phyloP scores from a whole-genome alignment of 1,140 invertebrate species.

The Mycetomoellerius zeteki region DNA sequence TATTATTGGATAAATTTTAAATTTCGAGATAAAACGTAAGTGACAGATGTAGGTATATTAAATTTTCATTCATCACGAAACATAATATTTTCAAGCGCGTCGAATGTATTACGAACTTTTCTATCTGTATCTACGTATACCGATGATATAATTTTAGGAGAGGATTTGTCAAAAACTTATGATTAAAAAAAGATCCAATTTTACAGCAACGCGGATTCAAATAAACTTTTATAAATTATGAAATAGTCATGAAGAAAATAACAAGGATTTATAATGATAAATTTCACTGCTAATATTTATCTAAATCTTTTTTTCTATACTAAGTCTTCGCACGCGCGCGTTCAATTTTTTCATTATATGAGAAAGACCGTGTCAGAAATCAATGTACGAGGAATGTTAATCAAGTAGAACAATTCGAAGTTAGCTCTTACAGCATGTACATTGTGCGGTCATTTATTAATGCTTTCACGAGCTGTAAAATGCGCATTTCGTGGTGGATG shows the following conservation, averaged over 20 bases:
- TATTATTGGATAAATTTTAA: slow-evolving; percentile 2
- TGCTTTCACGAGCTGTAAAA: slow-evolving; percentile 44
- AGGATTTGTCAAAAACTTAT: background rate
- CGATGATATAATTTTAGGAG: background rate
- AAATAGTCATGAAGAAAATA: background rate
- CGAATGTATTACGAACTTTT: background rate
- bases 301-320: background rate
- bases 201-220: background rate
- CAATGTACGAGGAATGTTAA: slow-evolving; percentile 3
- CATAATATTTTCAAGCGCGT: background rate
- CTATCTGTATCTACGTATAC: background rate
- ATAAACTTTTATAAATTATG: background rate
- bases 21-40: background rate
- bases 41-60: background rate
- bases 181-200: background rate
- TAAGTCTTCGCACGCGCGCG: background rate
- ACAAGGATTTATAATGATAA: too few species aligned
- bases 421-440: background rate
- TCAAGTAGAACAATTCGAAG: slow-evolving; percentile 21
- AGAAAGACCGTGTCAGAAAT: background rate
- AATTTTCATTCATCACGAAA: background rate
- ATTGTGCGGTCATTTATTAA: slow-evolving; percentile 46
- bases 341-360: background rate
- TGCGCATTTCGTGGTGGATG: background rate
- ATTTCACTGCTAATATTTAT: background rate